Conservation (phyloP, 2,113 vertebrate genomes). For the Benitochromis conjunctus region DNA sequence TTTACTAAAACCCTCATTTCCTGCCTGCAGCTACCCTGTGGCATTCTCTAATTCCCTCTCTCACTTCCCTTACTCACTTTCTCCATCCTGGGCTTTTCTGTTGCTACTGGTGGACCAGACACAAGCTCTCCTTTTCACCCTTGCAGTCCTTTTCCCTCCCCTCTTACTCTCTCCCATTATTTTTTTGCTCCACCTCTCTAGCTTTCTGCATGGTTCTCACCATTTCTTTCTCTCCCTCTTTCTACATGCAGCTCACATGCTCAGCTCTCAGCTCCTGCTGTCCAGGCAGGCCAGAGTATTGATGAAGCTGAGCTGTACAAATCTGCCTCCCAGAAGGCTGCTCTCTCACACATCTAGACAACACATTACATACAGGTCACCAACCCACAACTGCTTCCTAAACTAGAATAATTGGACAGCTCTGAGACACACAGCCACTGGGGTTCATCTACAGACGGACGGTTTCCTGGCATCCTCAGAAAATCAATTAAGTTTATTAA, state of each 20-base stretch:
- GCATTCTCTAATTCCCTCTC: constrained; percentile 31
- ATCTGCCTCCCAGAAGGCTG: constrained; percentile 20
- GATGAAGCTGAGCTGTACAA: constrained; percentile 22
- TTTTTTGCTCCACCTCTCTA: constrained; percentile 10
- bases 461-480: not conserved
- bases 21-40: constrained; percentile 37
- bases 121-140: not conserved
- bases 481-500: constrained; percentile 18
- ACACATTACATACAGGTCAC: not conserved
- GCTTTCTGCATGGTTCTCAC: not conserved
- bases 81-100: constrained; percentile 12
- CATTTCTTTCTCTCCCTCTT: not conserved
- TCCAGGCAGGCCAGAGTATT: constrained; percentile 31
- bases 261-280: not conserved
- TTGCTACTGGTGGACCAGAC: not conserved
- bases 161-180: not conserved
- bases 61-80: constrained; percentile 24
- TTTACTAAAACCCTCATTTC: constrained; percentile 34
- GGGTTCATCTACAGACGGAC: not conserved
- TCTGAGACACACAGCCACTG: not conserved
- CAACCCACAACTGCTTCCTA: not conserved
- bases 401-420: not conserved
- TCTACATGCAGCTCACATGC: constrained; percentile 36
- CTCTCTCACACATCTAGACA: not conserved
- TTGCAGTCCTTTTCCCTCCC: not conserved